Evolutionary conservation across 2,113 vertebrate genomes (phyloP).

Genomic region (Ammodytes marinus): DNA sequence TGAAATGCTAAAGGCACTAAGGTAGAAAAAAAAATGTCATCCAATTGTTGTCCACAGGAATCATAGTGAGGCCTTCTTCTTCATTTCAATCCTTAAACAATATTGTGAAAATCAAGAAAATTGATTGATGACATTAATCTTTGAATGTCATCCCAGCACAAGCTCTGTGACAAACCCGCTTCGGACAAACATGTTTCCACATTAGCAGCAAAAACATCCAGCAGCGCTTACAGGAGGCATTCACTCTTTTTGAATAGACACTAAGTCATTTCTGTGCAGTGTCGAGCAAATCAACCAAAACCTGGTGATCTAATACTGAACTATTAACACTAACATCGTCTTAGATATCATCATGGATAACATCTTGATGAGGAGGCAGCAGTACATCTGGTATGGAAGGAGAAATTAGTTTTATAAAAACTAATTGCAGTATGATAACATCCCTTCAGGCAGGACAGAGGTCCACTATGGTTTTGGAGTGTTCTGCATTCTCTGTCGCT

Average conservation of each 20-base stretch:
- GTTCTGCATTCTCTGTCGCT: constrained; percentile 85
- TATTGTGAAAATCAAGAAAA: too few relatives aligned
- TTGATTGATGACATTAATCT: too few relatives aligned
- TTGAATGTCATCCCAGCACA: background rate
- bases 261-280: background rate
- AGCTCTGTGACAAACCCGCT: background rate
- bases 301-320: constrained; percentile 4
- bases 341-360: background rate
- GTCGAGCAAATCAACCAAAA: background rate
- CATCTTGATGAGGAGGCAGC: background rate
- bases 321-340: constrained; percentile 5
- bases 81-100: too few relatives aligned
- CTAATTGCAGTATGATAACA: constrained; percentile 34
- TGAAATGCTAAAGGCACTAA: background rate
- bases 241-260: background rate
- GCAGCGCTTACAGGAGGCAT: constrained; percentile 9
- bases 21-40: background rate
- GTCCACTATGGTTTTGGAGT: constrained; percentile 66
- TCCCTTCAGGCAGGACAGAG: background rate
- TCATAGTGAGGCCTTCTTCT: too few relatives aligned
- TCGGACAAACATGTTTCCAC: background rate
- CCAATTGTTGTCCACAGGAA: background rate
- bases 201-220: constrained; percentile 39
- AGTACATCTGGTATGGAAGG: background rate
- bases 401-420: background rate